A percentile compares a stretch with the other conserved stretches of the same genome.
These are phyloP conservation scores for Chymomyza amoena DNA, from an alignment of 2,888 invertebrate species.

Conservation along the genomic window DNA sequence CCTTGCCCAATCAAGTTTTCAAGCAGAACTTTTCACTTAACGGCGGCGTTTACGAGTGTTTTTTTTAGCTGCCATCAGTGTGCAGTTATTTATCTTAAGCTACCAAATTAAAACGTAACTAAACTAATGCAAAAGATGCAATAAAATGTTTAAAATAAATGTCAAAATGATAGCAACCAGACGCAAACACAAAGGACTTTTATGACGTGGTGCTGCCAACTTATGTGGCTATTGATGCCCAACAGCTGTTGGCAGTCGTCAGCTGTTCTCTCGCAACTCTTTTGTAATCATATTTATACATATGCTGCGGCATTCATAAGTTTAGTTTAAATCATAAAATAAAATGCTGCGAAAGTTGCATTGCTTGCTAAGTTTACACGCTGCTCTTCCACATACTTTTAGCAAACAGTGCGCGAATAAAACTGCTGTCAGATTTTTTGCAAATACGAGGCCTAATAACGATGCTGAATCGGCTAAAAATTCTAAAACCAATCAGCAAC, in stretches of 20 bases:
- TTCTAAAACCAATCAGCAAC: neutral
- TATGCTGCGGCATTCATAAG: neutral
- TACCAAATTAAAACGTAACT: neutral
- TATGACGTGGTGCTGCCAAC: neutral
- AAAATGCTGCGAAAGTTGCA: constrained; percentile 13
- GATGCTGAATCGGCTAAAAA: neutral
- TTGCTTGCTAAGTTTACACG: constrained; percentile 9
- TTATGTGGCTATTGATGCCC: neutral
- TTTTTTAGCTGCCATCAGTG: neutral
- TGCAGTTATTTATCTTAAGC: neutral
- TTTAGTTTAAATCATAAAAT: neutral
- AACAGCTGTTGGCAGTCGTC: neutral
- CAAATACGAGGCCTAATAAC: neutral
- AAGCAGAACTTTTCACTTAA: neutral
- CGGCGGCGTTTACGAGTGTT: neutral
- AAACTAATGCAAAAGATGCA: neutral
- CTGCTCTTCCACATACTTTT: neutral
- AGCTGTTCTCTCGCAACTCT: neutral
- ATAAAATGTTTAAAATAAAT: neutral
- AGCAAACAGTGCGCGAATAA: neutral
- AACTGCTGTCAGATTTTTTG: neutral
- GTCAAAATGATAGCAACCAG: neutral
- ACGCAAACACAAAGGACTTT: neutral
- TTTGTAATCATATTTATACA: neutral
- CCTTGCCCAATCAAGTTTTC: neutral